phyloP scores from a whole-genome alignment of 2,113 vertebrate genomes.

The Antechinus stuartii region DNA sequence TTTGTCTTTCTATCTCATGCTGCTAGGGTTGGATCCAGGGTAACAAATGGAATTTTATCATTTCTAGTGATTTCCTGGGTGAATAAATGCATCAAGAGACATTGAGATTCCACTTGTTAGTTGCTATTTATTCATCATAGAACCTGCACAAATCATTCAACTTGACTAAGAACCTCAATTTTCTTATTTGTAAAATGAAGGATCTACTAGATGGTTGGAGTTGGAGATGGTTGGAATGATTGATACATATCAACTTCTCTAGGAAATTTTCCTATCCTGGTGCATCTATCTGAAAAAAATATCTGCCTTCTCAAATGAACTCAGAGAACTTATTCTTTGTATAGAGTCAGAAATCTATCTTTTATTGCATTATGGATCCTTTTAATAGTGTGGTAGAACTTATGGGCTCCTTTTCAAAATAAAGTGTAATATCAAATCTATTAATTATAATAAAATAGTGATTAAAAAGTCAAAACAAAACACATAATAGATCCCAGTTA shows the following conservation, averaged over 20 bases:
- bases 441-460: neutral
- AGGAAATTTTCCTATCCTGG: neutral
- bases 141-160: conserved; percentile 12
- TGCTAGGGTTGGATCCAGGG: neutral
- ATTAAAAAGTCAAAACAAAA: neutral
- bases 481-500: neutral
- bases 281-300: neutral
- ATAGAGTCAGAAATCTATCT: neutral
- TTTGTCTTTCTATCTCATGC: too few relatives aligned
- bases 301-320: neutral
- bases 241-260: neutral
- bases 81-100: neutral
- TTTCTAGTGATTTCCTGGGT: neutral
- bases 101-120: neutral
- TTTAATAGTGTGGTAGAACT: neutral
- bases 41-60: neutral
- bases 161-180: neutral
- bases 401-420: neutral
- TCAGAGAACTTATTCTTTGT: neutral
- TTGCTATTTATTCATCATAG: neutral
- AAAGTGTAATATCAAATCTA: neutral
- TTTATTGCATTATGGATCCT: neutral
- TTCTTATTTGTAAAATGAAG: neutral
- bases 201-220: neutral
- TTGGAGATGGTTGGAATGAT: neutral